Evolutionary conservation across 2,113 vertebrate species (phyloP).

Genomic region (Erythrolamprus reginae): DNA sequence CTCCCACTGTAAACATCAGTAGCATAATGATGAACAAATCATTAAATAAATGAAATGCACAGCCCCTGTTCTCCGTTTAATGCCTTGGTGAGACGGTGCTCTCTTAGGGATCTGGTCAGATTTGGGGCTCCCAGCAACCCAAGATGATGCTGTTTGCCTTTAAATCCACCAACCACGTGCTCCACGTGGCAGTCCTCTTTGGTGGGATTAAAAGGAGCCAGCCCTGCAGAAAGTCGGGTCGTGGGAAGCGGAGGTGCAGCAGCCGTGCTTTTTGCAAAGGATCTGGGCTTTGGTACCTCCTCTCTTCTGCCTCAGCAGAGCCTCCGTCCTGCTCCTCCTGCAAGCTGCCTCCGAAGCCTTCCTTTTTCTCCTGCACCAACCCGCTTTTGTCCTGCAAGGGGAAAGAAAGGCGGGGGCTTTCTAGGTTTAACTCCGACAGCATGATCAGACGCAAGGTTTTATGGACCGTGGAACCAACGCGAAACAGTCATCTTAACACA

Average conservation of each 20-base stretch:
- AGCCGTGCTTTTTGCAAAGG: not conserved
- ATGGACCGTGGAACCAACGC: not conserved
- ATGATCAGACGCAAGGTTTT: not conserved
- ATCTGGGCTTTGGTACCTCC: slow-evolving; percentile 56
- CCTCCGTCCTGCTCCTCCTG: slow-evolving; percentile 46
- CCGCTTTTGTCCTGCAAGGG: slow-evolving; percentile 47
- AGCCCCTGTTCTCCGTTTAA: not conserved
- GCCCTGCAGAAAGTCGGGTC: too few species aligned
- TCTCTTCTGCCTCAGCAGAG: slow-evolving; percentile 43
- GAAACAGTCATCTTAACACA: not conserved
- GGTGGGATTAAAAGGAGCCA: not conserved
- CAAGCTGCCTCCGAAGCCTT: slow-evolving; percentile 44
- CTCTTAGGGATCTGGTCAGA: not conserved
- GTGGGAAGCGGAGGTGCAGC: accelerated
- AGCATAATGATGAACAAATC: not conserved
- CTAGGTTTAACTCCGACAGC: not conserved
- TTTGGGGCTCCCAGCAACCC: not conserved
- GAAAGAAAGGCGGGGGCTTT: slow-evolving; percentile 35
- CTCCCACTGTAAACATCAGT: not conserved
- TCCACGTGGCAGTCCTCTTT: not conserved
- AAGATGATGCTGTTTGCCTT: not conserved
- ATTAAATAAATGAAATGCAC: not conserved
- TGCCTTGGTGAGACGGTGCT: not conserved
- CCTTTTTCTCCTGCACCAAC: slow-evolving; percentile 43
- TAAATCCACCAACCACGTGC: not conserved